Base-by-base conservation (phyloP, 2,113 vertebrate genomes). In the Glaucidium brasilianum region DNA sequence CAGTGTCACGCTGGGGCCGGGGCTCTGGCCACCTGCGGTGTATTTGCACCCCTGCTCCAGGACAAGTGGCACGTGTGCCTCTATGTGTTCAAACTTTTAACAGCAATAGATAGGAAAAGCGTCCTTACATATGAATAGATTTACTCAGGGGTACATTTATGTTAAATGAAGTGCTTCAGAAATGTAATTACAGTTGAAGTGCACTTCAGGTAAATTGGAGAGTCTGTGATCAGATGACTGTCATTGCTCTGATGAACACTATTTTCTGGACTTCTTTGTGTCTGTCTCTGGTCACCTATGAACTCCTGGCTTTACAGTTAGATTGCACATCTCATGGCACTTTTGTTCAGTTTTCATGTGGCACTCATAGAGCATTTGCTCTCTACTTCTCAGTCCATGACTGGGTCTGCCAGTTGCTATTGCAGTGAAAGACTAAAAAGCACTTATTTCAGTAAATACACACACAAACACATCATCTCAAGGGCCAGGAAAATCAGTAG, bases 1-100 rank as follows among this genome's bases (percentile, higher is more conserved):
- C 62, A 67, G 34, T 14, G 32, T 20, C 19, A 2, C 0, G 0
- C 26, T 27, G 12, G 0, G 0, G 16, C n/a, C 0, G 0, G 34
- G 43, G 15, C n/a, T 63, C 52, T 45, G 47, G 13, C n/a, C 52
- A 39, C 15, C 49, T 14, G 26, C 0, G 0, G 8, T 9, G 4
- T 23, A 15, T 37, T 75, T 18, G 58, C 9, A 69, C 6, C 29
- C 15, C 4, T 2, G 41, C 19, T 62, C 23, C 74, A 43, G 47
- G 15, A 66, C 23, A 52, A 69, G 18, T 3, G 20, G 67, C 50
- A 74, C 1, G 0, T 15, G 29, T 21, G 58, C 9, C 66, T n/a
- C 12, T 23, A 22, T 7, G 37, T 16, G 30, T 73, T 77, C 60
- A 37, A 63, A 84, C 22, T 77, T 77, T 77, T 5, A 32, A 17